Evolutionary conservation across 2,113 vertebrate genomes (phyloP), one percentile per base, ranked within the genome.

Genomic region (Lophotis ruficrista): DNA sequence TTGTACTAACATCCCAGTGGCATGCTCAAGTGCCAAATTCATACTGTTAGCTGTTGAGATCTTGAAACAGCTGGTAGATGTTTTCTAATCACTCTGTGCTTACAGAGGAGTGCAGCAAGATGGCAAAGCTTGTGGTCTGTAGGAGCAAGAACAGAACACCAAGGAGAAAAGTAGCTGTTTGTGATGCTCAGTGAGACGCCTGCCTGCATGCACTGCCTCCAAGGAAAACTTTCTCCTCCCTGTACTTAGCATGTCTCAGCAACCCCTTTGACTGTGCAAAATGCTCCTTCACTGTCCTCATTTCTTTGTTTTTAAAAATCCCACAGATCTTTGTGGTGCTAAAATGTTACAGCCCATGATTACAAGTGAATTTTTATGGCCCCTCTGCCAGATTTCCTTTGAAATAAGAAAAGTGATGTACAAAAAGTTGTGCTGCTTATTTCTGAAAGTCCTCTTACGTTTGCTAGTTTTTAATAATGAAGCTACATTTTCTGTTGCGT

Each of bases 401-500:
- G 47, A 72, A 78, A 47, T 35, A 28, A 47, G 7, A 14, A 61
- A 90, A 86, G 5, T 5, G 0, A 80, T 47, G 31, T 35, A 3
- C n/a, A 87, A 50, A 80, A 78, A 4, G 5, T 60, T 78, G 3
- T 60, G 50, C 23, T 51, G 5, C 14, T 65, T 37, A 38, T 76
- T 48, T 76, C 20, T 83, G 47, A 13, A 70, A 47, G 19, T 70
- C 7, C 5, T 76, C 14, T 76, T 76, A 60, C 79, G 41, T 14
- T 12, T 53, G 8, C 12, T 61, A n/a, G 25, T 89, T 95, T 94
- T 77, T 83, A 86, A n/a, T 78, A 87, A 83, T 62, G 37, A 70
- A 85, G 18, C 15, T 76, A 51, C 1, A 0, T 64, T 73, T 91
- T 75, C n/a, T 70, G 14, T 75, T 94, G 23, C 45, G 15, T 19